Percentiles rank a stretch among this genome's conserved stretches.
phyloP scores from a whole-genome alignment of 2,113 vertebrate genomes.

The Phylloscopus trochiloides region DNA sequence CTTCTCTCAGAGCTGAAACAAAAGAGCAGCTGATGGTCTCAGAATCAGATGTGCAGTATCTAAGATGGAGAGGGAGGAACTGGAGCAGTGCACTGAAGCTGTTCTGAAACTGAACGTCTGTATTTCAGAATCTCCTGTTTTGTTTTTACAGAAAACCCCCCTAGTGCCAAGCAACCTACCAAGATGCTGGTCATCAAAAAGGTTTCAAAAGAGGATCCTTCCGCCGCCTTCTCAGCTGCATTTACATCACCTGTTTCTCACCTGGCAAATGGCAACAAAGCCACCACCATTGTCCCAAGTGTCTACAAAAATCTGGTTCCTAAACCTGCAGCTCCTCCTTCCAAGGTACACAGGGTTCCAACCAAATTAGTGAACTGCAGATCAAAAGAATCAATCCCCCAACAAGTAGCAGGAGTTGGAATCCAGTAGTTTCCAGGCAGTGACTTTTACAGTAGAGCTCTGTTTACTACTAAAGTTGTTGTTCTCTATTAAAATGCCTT shows the following conservation, averaged over 20 bases:
- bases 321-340: slow-evolving; percentile 91
- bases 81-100: not conserved
- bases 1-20: not conserved
- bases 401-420: not conserved
- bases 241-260: slow-evolving; percentile 89
- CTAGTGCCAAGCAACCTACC: slow-evolving; percentile 96
- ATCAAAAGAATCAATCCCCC: not conserved
- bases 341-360: slow-evolving; percentile 80
- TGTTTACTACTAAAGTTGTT: not conserved
- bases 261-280: slow-evolving; percentile 90
- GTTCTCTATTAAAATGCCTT: not conserved
- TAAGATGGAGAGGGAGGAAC: not conserved
- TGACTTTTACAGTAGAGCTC: not conserved
- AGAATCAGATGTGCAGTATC: not conserved
- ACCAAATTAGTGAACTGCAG: not conserved
- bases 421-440: not conserved
- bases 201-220: slow-evolving; percentile 96
- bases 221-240: slow-evolving; percentile 92
- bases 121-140: not conserved
- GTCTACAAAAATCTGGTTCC: slow-evolving; percentile 98
- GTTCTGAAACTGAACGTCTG: not conserved
- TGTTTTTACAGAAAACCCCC: slow-evolving; percentile 89
- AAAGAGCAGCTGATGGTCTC: not conserved
- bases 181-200: slow-evolving; percentile 99
- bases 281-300: slow-evolving; percentile 88